A percentile compares a stretch with the other conserved stretches of the same genome.
These are phyloP conservation scores for Tineola bisselliella DNA, from an alignment of 2,888 invertebrate species.

Conservation along the genomic window DNA sequence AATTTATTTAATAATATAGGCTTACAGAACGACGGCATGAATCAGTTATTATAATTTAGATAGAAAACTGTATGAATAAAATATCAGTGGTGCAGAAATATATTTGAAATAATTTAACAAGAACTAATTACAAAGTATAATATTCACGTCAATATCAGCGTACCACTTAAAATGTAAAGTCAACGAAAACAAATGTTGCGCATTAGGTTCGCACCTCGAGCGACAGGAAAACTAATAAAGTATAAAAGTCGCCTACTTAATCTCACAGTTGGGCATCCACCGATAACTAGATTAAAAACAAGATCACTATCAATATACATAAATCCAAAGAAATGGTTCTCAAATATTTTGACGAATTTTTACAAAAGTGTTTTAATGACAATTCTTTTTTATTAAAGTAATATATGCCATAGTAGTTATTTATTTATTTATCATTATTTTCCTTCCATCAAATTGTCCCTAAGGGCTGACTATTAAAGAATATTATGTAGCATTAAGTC, in stretches of 20 bases:
- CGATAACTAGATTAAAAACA: neutral
- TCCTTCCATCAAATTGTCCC: too few relatives aligned
- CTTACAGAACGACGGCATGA: neutral
- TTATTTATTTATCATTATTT: too few relatives aligned
- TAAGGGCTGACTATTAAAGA: too few relatives aligned
- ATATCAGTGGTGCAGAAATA: neutral
- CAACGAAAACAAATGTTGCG: constrained; percentile 4
- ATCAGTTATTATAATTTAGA: neutral
- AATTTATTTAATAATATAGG: neutral
- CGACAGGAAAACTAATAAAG: constrained; percentile 8
- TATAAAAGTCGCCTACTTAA: neutral
- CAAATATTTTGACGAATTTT: too few relatives aligned
- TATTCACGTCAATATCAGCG: neutral
- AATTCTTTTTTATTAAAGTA: too few relatives aligned
- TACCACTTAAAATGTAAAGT: constrained; percentile 6
- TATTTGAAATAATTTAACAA: neutral
- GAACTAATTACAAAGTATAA: neutral
- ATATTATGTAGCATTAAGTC: too few relatives aligned
- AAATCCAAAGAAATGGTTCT: too few relatives aligned
- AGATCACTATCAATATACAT: too few relatives aligned
- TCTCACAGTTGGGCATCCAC: constrained; percentile 1
- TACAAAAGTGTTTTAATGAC: too few relatives aligned
- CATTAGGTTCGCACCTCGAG: constrained; percentile 4
- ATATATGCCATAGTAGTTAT: too few relatives aligned
- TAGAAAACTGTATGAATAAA: neutral